Percentiles rank a stretch among this genome's conserved stretches.
These are phyloP conservation scores for Apostichopus californicus DNA, from an alignment of 35 echinoderm and acorn worm species.

Conservation along the genomic window DNA sequence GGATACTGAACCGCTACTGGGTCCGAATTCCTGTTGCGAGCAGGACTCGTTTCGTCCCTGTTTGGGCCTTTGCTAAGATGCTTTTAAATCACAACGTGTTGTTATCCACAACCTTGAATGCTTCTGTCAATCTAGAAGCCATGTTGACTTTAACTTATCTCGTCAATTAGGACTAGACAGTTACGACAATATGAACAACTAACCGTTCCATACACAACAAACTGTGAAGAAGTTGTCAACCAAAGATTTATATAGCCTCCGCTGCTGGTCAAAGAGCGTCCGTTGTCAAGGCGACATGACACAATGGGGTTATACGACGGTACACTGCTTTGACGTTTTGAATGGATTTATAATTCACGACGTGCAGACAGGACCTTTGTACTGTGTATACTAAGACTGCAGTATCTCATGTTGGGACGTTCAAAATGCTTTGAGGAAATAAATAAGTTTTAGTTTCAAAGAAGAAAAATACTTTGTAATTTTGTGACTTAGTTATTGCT, in stretches of 20 bases:
- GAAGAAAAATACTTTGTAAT: background rate
- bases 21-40: too few relatives aligned
- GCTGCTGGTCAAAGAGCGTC: slow-evolving; percentile 37
- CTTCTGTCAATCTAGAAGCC: too few relatives aligned
- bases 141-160: too few relatives aligned
- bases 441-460: background rate
- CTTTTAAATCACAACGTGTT: too few relatives aligned
- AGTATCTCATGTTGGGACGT: background rate
- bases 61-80: too few relatives aligned
- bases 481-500: background rate
- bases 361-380: background rate
- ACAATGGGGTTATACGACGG: background rate
- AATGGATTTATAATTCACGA: too few relatives aligned
- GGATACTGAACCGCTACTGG: too few relatives aligned
- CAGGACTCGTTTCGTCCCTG: too few relatives aligned
- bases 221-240: background rate
- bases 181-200: background rate
- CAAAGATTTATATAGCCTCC: background rate
- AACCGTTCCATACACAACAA: background rate
- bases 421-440: background rate
- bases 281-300: slow-evolving; percentile 36
- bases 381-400: background rate
- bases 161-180: too few relatives aligned
- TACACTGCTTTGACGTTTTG: background rate
- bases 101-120: too few relatives aligned